These are phyloP conservation scores for Acanthosepion pharaonis DNA, from an alignment of 2,888 invertebrate genomes.

Conservation along the genomic window DNA sequence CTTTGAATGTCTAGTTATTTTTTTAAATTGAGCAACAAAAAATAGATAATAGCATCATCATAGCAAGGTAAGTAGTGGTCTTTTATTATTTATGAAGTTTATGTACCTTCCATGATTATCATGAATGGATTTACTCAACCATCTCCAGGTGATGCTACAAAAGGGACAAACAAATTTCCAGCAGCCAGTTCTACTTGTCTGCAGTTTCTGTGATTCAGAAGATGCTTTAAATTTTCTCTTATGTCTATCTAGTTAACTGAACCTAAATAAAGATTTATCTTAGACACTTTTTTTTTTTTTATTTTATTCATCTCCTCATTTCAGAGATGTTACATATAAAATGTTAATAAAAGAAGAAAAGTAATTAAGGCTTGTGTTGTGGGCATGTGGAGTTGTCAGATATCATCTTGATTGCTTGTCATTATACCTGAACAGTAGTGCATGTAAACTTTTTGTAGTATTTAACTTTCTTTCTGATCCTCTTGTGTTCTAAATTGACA, in stretches of 20 bases:
- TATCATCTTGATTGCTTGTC: background rate
- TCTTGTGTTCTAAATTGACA: background rate
- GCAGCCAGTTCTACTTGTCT: background rate
- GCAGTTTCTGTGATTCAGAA: background rate
- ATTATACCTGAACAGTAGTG: background rate
- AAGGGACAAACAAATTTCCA: background rate
- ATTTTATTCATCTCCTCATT: background rate
- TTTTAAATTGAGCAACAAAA: background rate
- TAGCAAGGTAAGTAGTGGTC: slow-evolving; percentile 11
- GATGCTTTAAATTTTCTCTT: background rate
- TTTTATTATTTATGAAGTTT: slow-evolving; percentile 10
- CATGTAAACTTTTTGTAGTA: background rate
- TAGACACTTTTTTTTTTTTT: background rate
- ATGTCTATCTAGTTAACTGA: background rate
- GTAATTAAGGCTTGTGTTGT: background rate
- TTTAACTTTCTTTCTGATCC: background rate
- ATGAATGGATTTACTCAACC: background rate
- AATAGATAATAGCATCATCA: background rate
- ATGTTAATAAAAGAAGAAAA: background rate
- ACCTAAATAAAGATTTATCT: background rate
- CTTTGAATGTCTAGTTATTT: background rate
- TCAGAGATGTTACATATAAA: background rate
- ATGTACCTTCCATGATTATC: background rate
- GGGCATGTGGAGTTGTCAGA: background rate
- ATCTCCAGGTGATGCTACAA: background rate